Evolutionary conservation across 2,113 vertebrate genomes (phyloP).

Genomic region (Labrus mixtus): DNA sequence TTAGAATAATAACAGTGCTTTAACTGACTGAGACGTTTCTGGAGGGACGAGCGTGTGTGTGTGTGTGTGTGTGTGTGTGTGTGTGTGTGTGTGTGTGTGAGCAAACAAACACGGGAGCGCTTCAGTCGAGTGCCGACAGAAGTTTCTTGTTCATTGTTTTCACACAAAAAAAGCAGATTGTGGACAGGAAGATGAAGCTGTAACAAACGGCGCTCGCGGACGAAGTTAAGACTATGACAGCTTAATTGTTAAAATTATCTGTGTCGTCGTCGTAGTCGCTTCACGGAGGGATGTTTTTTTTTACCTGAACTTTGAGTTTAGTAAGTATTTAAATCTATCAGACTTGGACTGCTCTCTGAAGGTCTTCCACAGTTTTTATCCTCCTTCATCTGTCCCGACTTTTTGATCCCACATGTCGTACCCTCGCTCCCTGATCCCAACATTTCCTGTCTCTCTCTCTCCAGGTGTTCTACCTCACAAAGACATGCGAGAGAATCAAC

Average conservation of each 20-base stretch:
- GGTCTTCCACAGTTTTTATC: too few relatives aligned
- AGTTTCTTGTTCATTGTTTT: slow-evolving; percentile 61
- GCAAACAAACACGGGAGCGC: slow-evolving; percentile 50
- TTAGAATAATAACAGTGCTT: slow-evolving; percentile 83
- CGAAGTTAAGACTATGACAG: slow-evolving; percentile 29
- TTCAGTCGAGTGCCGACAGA: slow-evolving; percentile 43
- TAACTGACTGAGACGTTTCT: slow-evolving; percentile 71
- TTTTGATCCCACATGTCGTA: too few relatives aligned
- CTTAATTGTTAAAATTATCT: slow-evolving; percentile 10
- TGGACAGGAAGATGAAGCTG: slow-evolving; percentile 38
- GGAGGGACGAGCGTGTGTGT: slow-evolving; percentile 58
- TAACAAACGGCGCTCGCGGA: slow-evolving; percentile 20
- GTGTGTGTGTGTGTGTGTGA: slow-evolving; percentile 24
- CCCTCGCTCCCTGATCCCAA: too few relatives aligned
- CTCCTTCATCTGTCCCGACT: too few relatives aligned
- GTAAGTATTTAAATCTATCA: background rate
- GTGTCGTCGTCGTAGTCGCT: too few relatives aligned
- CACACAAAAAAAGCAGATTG: slow-evolving; percentile 28
- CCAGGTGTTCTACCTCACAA: too few relatives aligned
- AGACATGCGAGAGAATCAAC: too few relatives aligned
- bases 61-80: slow-evolving; percentile 41
- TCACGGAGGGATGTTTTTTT: background rate
- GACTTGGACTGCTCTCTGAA: too few relatives aligned
- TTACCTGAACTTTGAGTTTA: background rate
- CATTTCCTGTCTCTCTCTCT: too few relatives aligned